Conservation (phyloP, 2,113 vertebrate species). For the Pleuronectes platessa region DNA sequence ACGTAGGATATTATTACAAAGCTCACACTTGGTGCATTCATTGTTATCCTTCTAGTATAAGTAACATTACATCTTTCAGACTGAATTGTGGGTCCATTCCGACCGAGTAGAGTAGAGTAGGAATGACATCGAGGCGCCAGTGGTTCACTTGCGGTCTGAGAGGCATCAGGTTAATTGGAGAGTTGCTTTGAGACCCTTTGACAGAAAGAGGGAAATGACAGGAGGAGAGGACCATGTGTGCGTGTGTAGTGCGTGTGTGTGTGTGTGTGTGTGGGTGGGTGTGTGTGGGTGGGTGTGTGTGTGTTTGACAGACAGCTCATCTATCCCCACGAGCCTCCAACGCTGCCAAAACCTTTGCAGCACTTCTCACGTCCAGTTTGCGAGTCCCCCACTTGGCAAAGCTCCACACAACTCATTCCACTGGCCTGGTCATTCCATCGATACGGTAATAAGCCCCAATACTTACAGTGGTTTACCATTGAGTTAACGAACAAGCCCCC, state of each 20-base stretch:
- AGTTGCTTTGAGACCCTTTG: constrained; percentile 55
- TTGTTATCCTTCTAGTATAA: background rate
- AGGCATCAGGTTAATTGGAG: constrained; percentile 66
- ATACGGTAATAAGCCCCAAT: constrained; percentile 24
- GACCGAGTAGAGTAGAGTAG: background rate
- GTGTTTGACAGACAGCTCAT: constrained; percentile 49
- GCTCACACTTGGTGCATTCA: too few species aligned
- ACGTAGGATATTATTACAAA: too few species aligned
- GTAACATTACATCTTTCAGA: background rate
- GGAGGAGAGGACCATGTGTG: constrained; percentile 3
- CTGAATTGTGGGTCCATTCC: constrained; percentile 1
- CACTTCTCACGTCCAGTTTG: constrained; percentile 27
- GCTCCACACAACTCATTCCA: constrained; percentile 18
- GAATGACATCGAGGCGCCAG: constrained; percentile 52
- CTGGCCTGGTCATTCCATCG: constrained; percentile 23
- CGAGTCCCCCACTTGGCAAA: constrained; percentile 17
- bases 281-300: constrained; percentile 17
- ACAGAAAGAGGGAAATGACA: constrained; percentile 11
- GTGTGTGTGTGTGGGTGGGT: background rate
- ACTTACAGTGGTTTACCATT: constrained; percentile 27
- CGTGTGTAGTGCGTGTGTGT: background rate
- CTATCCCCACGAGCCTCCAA: constrained; percentile 49
- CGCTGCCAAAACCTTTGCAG: constrained; percentile 30
- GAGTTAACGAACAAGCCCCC: constrained; percentile 34
- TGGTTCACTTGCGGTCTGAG: background rate